Evolutionary conservation across 2,113 vertebrate genomes (phyloP).

Genomic region (Natator depressus): DNA sequence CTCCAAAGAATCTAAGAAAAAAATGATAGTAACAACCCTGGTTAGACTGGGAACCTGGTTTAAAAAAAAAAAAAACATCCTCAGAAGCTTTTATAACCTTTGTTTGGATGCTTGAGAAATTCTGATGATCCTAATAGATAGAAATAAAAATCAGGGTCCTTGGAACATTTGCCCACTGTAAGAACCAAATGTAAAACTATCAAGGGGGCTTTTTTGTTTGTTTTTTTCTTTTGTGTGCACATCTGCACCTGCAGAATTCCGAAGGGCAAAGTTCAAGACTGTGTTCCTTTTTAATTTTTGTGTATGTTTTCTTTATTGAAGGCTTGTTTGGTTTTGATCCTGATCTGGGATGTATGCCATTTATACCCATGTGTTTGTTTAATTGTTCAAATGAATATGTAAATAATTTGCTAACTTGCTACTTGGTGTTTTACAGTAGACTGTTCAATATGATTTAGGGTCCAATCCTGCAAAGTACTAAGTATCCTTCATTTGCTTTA

Average conservation of each 20-base stretch:
- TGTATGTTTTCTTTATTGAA: neutral
- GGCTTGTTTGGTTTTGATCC: neutral
- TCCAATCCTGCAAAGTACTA: neutral
- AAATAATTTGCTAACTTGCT: neutral
- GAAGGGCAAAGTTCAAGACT: neutral
- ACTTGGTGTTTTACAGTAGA: neutral
- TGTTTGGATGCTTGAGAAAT: too few species aligned
- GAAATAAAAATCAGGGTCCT: neutral
- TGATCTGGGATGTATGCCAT: neutral
- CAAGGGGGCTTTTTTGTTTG: neutral
- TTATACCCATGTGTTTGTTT: neutral
- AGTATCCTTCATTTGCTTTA: neutral
- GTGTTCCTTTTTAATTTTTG: neutral
- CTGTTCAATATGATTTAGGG: neutral
- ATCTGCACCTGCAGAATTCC: neutral
- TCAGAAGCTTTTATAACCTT: too few species aligned
- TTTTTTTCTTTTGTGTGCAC: neutral
- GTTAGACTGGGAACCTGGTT: neutral
- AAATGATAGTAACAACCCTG: neutral
- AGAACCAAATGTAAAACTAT: neutral
- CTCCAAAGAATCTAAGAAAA: neutral
- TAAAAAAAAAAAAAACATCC: too few species aligned
- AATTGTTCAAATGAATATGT: neutral
- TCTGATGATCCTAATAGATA: too few species aligned
- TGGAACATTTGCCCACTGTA: neutral